Evolutionary conservation across 2,888 invertebrate genomes (phyloP).

Genomic region (Mycogona germanica): DNA sequence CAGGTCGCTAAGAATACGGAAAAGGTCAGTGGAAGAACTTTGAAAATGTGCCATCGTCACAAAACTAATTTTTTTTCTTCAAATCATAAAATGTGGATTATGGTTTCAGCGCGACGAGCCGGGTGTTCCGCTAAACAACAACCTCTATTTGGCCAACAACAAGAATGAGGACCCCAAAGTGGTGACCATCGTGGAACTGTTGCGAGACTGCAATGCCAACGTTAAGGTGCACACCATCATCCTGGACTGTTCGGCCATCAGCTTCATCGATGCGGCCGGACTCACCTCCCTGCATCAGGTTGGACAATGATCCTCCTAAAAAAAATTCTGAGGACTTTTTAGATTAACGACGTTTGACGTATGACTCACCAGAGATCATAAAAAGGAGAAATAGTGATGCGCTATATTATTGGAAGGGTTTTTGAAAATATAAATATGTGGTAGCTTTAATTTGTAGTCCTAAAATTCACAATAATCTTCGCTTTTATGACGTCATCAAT

Average conservation of each 20-base stretch:
- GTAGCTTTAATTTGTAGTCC: no score
- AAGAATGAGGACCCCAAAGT: slow-evolving; percentile 3
- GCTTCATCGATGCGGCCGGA: slow-evolving; percentile 20
- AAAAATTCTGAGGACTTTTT: neutral
- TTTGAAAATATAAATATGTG: no score
- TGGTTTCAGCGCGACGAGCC: slow-evolving; percentile 6
- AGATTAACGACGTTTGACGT: no score
- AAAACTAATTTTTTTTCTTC: neutral
- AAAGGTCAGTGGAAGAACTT: neutral
- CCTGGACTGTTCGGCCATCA: slow-evolving; percentile 20
- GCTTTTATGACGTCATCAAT: no score
- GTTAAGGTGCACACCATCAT: slow-evolving; percentile 16
- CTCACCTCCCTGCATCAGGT: slow-evolving; percentile 17
- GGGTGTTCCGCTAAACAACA: slow-evolving; percentile 4
- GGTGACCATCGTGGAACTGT: neutral
- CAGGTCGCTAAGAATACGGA: no score
- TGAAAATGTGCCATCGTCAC: neutral
- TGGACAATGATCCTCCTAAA: no score
- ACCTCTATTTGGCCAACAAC: slow-evolving; percentile 6
- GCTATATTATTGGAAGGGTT: no score
- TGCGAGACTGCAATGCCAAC: neutral
- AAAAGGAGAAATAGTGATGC: no score
- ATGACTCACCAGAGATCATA: no score
- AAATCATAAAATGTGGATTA: no score
- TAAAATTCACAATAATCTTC: no score